Evolutionary conservation across 2,797 vertebrate species (phyloP), one percentile per base, ranked within the genome.

Genomic region (Neomorphus geoffroyi): DNA sequence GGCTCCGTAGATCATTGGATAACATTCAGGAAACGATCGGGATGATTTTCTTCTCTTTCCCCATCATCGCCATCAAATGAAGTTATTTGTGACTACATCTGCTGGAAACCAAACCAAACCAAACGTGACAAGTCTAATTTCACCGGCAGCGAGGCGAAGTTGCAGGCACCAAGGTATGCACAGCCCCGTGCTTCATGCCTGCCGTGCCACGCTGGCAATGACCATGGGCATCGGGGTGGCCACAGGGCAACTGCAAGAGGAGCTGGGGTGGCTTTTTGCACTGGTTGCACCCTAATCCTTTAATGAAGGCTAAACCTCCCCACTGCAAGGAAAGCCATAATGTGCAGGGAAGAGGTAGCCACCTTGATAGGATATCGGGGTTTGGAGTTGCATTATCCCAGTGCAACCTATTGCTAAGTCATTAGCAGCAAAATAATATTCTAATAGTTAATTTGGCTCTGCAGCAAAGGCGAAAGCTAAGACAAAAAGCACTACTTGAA

Each of bases 361-460:
- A 8, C 26, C 23, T 35, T 3, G 3, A 16, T 72, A 75, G 94
- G 60, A 72, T 26, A 61, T 0, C 15, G 35, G 41, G n/a, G 61
- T 70, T 60, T 74, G 86, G 80, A 80, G 30, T 27, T 91, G 46
- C 37, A 7, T 79, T 80, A 67, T 84, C 91, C 93, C 95, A 57
- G 18, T 21, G 64, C 84, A 90, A 56, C 48, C 57, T 67, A 80
- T 94, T 93, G 93, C 18, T 22, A 65, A 88, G 64, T 84, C 74
- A 64, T 97, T 96, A 97, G 78, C 82, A 95, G 84, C 37, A 66
- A 97, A 93, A 74, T 86, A 88, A 50, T 92, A 95, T 91, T 81
- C 80, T 61, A 54, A 69, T 53, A 83, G 93, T 86, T 91, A 93
- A 90, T 94, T 94, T 86, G 67, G 92, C 81, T 93, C 86, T 27